Evolutionary conservation across 2,797 vertebrate genomes (phyloP).

Genomic region (Sebastes diaconus): DNA sequence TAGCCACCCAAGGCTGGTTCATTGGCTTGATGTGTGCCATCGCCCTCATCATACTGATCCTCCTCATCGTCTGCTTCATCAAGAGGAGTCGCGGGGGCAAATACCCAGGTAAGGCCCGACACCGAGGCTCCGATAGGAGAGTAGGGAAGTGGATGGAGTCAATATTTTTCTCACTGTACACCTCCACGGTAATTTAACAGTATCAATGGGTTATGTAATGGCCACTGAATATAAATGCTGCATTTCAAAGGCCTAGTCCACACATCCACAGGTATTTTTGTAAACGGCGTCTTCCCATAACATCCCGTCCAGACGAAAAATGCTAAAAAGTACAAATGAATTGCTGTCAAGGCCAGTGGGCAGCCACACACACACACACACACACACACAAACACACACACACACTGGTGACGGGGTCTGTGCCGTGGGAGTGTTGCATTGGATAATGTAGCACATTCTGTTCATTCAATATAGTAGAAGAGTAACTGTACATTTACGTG

Average conservation of each 20-base stretch:
- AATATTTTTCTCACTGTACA: not conserved
- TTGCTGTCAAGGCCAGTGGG: not conserved
- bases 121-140: not conserved
- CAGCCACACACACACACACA: not conserved
- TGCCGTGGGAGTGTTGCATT: no score
- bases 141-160: not conserved
- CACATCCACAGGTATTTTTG: not conserved
- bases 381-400: no score
- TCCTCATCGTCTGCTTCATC: slow-evolving; percentile 98
- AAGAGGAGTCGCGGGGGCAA: slow-evolving; percentile 98
- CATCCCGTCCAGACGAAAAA: not conserved
- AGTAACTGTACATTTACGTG: no score
- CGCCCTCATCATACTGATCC: slow-evolving; percentile 95
- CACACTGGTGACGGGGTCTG: no score
- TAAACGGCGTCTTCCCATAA: not conserved
- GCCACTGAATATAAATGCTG: not conserved
- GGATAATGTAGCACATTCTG: no score
- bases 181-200: not conserved
- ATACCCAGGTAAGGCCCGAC: slow-evolving; percentile 87
- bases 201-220: not conserved
- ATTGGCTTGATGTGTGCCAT: slow-evolving; percentile 99
- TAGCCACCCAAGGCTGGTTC: slow-evolving; percentile 99
- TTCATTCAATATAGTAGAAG: no score
- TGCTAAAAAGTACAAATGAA: not conserved
- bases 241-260: not conserved